A percentile compares a stretch with the other conserved stretches of the same genome.
Conservation (phyloP, 2,888 invertebrate genomes). For the Atherix ibis region DNA sequence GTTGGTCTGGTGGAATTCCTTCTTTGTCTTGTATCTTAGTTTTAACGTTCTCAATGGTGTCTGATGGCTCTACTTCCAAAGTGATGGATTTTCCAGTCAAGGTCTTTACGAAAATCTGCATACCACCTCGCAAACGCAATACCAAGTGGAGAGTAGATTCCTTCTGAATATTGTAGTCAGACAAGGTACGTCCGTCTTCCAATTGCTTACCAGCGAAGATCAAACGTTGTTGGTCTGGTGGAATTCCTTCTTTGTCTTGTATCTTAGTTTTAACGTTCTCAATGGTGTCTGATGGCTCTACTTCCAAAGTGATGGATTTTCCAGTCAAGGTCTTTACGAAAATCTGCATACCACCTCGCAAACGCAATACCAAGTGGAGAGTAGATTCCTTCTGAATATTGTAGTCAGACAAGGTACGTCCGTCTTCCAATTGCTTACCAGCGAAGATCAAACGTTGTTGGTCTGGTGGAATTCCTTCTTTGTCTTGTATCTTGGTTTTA, state of each 20-base stretch:
- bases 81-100: slow-evolving; percentile 23
- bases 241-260: slow-evolving; percentile 19
- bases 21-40: slow-evolving; percentile 22
- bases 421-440: slow-evolving; percentile 5
- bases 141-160: slow-evolving; percentile 81
- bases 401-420: slow-evolving; percentile 6
- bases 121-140: slow-evolving; percentile 71
- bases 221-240: slow-evolving; percentile 21
- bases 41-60: slow-evolving; percentile 22
- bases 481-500: slow-evolving; percentile 5
- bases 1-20: slow-evolving; percentile 22
- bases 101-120: slow-evolving; percentile 22
- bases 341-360: slow-evolving; percentile 5
- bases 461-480: slow-evolving; percentile 5
- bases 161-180: slow-evolving; percentile 87
- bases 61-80: slow-evolving; percentile 21
- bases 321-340: slow-evolving; percentile 21
- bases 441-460: slow-evolving; percentile 6
- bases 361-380: slow-evolving; percentile 5
- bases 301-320: slow-evolving; percentile 17
- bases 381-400: slow-evolving; percentile 5
- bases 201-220: too few relatives aligned
- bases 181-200: too few relatives aligned
- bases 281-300: slow-evolving; percentile 16
- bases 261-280: slow-evolving; percentile 20